phyloP scores from a whole-genome alignment of 2,797 vertebrate species.

The Clarias fuscus region DNA sequence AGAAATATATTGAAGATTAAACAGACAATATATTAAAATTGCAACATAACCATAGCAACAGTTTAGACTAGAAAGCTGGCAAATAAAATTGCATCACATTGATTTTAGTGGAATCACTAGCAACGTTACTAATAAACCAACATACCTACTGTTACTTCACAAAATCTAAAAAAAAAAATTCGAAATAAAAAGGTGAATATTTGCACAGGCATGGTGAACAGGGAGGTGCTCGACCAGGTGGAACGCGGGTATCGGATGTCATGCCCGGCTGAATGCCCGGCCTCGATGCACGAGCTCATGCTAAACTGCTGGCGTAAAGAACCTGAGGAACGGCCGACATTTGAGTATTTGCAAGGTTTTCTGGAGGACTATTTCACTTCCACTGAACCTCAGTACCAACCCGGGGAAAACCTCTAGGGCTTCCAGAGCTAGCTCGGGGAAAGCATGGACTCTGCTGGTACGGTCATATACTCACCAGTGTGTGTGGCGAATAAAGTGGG shows the following conservation, averaged over 20 bases:
- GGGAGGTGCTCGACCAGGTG: conserved; percentile 95
- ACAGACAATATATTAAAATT: not conserved
- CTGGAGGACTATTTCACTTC: conserved; percentile 99
- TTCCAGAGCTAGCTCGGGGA: not conserved
- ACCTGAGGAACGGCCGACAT: conserved; percentile 92
- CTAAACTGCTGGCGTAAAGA: conserved; percentile 96
- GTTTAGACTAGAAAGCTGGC: not conserved
- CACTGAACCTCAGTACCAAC: conserved; percentile 99
- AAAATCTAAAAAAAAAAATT: not conserved
- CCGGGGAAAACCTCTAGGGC: conserved; percentile 93
- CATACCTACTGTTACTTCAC: no score
- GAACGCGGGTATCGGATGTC: conserved; percentile 97
- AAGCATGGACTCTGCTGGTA: not conserved
- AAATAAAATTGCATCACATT: not conserved
- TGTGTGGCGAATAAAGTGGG: not conserved
- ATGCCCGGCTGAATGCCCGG: conserved; percentile 89
- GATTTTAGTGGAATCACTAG: not conserved
- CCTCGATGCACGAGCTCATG: conserved; percentile 95
- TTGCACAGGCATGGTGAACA: conserved; percentile 91
- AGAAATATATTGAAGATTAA: not conserved
- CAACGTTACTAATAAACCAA: not conserved
- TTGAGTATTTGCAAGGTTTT: conserved; percentile 97
- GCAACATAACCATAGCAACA: not conserved
- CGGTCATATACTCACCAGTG: not conserved
- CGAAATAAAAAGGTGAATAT: not conserved